Evolutionary conservation across 2,888 invertebrate species (phyloP).

Genomic region (Nycteola revayana): DNA sequence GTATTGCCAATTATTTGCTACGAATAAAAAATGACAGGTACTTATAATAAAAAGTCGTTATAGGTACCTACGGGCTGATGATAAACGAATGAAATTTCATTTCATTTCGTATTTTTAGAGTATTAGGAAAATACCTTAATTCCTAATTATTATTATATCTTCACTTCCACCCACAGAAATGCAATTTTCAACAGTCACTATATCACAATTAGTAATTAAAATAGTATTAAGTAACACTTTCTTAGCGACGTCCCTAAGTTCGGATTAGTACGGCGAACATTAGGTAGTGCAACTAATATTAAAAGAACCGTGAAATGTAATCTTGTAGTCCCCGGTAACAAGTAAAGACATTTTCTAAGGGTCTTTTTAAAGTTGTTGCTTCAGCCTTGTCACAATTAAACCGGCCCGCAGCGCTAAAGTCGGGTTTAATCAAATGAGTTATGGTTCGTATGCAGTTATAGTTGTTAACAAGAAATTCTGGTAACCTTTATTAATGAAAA

Average conservation of each 20-base stretch:
- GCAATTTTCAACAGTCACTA: slow-evolving; percentile 31
- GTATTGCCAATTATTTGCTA: no score
- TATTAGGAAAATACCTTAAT: no score
- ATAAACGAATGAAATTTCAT: no score
- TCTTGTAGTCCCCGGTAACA: not conserved
- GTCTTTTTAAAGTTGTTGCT: slow-evolving; percentile 29
- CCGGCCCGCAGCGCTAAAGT: slow-evolving; percentile 62
- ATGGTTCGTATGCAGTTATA: slow-evolving; percentile 72
- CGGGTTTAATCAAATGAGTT: slow-evolving; percentile 75
- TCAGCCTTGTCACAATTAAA: slow-evolving; percentile 47
- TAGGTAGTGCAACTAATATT: slow-evolving; percentile 27
- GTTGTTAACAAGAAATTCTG: slow-evolving; percentile 56
- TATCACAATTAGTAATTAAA: slow-evolving; percentile 71
- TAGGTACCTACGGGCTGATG: no score
- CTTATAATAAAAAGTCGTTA: no score
- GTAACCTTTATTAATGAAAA: slow-evolving; percentile 55
- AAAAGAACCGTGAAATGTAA: slow-evolving; percentile 20
- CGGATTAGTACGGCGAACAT: slow-evolving; percentile 42
- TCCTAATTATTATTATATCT: no score
- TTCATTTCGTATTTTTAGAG: no score
- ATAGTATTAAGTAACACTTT: slow-evolving; percentile 71
- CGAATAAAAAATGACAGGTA: no score
- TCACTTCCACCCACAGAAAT: slow-evolving; percentile 32
- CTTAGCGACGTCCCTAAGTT: slow-evolving; percentile 53
- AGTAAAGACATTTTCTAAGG: slow-evolving; percentile 8